Evolutionary conservation across 1,140 invertebrate species (phyloP).

Genomic region (Bradynema listronoti): DNA sequence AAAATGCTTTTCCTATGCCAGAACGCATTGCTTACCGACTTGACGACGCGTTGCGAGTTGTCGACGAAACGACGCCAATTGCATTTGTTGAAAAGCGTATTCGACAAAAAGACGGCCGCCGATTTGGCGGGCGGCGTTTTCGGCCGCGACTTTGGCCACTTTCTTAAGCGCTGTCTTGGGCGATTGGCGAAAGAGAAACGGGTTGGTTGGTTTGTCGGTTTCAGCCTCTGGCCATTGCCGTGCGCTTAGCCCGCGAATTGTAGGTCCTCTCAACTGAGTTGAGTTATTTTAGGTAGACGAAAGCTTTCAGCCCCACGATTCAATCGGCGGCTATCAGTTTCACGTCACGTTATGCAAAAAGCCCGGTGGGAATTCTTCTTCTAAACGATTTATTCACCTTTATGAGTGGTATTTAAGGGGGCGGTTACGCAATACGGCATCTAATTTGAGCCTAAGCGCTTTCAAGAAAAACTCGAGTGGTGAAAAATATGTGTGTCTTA

Average conservation of each 20-base stretch:
- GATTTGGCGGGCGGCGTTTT: too few relatives aligned
- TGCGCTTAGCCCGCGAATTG: too few relatives aligned
- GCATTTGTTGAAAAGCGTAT: conserved; percentile 44
- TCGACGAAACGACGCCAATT: conserved; percentile 38
- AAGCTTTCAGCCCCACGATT: conserved; percentile 46
- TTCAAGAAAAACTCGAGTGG: too few relatives aligned
- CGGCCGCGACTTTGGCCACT: conserved; percentile 50
- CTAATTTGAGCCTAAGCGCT: too few relatives aligned
- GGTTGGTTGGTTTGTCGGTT: conserved; percentile 20
- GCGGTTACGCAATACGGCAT: too few relatives aligned
- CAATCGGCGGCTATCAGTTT: conserved; percentile 44
- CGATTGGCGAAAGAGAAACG: conserved; percentile 35
- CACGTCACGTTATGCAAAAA: conserved; percentile 49
- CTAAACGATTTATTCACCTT: too few relatives aligned
- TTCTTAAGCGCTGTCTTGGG: conserved; percentile 48
- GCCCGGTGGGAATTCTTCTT: conserved; percentile 26
- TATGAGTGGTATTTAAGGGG: too few relatives aligned
- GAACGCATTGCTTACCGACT: conserved; percentile 40
- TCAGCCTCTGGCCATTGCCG: conserved; percentile 14
- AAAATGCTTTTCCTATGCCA: conserved; percentile 54
- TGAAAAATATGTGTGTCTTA: too few relatives aligned
- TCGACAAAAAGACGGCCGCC: conserved; percentile 37
- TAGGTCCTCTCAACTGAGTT: too few relatives aligned
- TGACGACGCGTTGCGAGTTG: conserved; percentile 41
- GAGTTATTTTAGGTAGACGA: conserved; percentile 37